Evolutionary conservation across 2,113 vertebrate genomes (phyloP), one percentile per base, ranked within the genome.

Genomic region (Octodon degus): DNA sequence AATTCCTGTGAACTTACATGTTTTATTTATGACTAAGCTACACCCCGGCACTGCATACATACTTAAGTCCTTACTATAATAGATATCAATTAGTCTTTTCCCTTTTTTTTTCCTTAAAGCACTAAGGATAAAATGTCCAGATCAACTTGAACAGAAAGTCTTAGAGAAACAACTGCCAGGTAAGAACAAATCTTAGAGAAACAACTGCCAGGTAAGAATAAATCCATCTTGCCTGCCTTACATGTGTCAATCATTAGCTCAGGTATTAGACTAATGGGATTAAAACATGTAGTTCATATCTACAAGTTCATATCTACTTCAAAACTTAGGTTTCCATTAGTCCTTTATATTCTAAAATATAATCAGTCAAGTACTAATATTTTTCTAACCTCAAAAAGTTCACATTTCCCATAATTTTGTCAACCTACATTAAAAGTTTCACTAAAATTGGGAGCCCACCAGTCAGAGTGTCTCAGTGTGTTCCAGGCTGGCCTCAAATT

Each of bases 91-190:
- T 63, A 70, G 43, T 85, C 22, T 65, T 81, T 0, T 5, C 81
- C 89, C 77, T 91, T 89, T 89, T 58, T 89, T 58, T 95, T 32
- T 85, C 74, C 25, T 89, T 98, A 98, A 96, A 99, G 99, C 98
- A 91, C 88, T 99, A 40, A 99, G 98, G 1, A 99, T 99, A 92
- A 98, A 98, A 77, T 99, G 98, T 97, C 99, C 99, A 7, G 98
- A 99, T 19, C 98, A 98, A 10, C 89, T 97, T 0, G 99, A 99
- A 25, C 98, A 98, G 74, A 98, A 98, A 84, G 98, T 98, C 7
- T 93, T 99, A 7, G 98, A 99, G 93, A 99, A 99, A 96, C 99
- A 99, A 76, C 98, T 99, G 63, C 99, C 99, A 98, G 99, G 99
- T 99, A 98, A 98, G 97, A 22, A n/a, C 6, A 20, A 34, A 17